Evolutionary conservation across 2,888 invertebrate species (phyloP).

Genomic region (Brachycybe producta): DNA sequence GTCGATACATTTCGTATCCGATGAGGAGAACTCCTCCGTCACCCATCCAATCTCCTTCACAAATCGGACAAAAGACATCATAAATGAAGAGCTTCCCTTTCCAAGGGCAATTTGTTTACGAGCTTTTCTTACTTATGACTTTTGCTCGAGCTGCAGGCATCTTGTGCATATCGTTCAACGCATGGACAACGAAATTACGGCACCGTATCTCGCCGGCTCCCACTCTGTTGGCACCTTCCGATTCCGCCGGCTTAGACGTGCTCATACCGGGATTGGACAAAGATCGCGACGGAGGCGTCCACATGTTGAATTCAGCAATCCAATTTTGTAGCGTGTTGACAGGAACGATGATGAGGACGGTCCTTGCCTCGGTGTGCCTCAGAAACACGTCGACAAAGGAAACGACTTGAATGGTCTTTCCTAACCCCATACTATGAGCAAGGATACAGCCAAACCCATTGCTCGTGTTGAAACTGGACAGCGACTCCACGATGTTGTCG

Average conservation of each 20-base stretch:
- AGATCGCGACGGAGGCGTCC: conserved; percentile 52
- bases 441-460: conserved; percentile 92
- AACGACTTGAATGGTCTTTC: conserved; percentile 90
- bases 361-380: conserved; percentile 72
- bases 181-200: conserved; percentile 72
- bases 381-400: conserved; percentile 94
- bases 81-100: conserved; percentile 3
- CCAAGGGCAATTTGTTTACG: background rate
- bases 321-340: conserved; percentile 98
- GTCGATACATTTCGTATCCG: conserved; percentile 91
- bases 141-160: conserved; percentile 73
- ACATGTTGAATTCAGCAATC: conserved; percentile 94
- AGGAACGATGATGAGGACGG: conserved; percentile 91
- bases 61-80: background rate
- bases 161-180: conserved; percentile 88
- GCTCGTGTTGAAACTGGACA: conserved; percentile 70
- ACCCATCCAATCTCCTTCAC: conserved; percentile 55
- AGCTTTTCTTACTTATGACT: conserved; percentile 45
- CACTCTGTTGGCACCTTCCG: conserved; percentile 28
- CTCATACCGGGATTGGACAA: conserved; percentile 26
- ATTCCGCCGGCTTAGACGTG: no score
- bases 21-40: conserved; percentile 87
- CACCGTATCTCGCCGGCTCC: conserved; percentile 55
- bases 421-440: conserved; percentile 98
- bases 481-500: conserved; percentile 92